Base-by-base conservation (phyloP, 1,140 invertebrate species). In the Microplitis mediator region DNA sequence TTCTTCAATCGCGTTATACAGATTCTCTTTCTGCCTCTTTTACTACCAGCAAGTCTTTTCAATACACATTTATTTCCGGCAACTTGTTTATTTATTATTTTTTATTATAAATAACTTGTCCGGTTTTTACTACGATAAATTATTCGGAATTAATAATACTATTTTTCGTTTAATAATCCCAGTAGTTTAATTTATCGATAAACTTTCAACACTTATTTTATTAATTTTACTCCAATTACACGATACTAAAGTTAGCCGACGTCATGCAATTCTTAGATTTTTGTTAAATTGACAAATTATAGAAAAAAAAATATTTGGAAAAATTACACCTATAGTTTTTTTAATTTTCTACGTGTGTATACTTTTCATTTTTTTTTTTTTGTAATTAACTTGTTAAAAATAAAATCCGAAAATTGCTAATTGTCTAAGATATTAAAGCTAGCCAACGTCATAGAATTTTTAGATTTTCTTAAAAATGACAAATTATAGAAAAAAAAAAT, bases 1-100 rank as follows among this genome's bases (percentile, higher is more conserved):
- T 65, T 65, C 63, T 65, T 65, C 63, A 65, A 65, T 65, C 63
- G 63, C 14, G 35, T 65, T 39, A 9, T 65, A 65, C 63, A 14
- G 34, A 35, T 65, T 64, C 35, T 64, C 35, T 32, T 64, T 39
- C 62, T 34, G 36, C 61, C 45, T 50, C 45, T 13, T 9, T 50
- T 13, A 54, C 52, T 6, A 14, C 52, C 52, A 54, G 5, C 52
- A 54, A 58, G 54, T 58, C n/a, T 58, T 23, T 23, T 31, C n/a
- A 58, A 16, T 58, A 58, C 14, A 58, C 56, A 58, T 58, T 16
- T 58, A 58, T 23, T 58, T 58, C 56, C 56, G 56, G 56, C 31
- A 58, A 58, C 56, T 58, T 58, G 56, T 58, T 58, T 58, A 58
- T 23, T 23, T 58, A 58, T 23, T 58, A 58, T 58, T 9, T 45